Evolutionary conservation across 1,140 invertebrate species (phyloP), one percentile per base, ranked within the genome.

Genomic region (Lepidotrigona ventralis): DNA sequence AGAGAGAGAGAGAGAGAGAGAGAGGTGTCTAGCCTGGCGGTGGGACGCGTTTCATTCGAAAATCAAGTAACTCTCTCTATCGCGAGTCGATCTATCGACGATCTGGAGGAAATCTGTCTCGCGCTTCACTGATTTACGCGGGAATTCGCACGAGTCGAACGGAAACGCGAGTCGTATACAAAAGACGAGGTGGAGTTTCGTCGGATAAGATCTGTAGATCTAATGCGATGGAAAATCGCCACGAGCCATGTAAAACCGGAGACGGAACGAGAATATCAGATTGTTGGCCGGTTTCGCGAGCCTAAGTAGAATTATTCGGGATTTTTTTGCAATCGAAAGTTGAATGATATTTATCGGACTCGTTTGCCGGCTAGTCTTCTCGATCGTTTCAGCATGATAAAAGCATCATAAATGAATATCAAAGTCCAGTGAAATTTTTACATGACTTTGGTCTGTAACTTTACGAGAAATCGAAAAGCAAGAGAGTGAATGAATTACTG

Each of bases 41-140:
- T 12, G 73, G 21, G 70, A 82, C 80, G 80, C 72, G 80, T 68
- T 82, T 70, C 80, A 69, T 64, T 73, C 81, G 81, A 60, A 77
- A 82, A 58, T 39, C 33, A 60, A 74, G 80, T 51, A 77, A 70
- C 64, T 23, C 29, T 23, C 29, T 15, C 33, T 78, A 77, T 83
- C 81, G 15, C 29, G 68, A 8, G 19, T 15, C 78, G 39, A 68
- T 83, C 81, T 56, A 83, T 77, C 64, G 53, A 21, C 6, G 58
- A 81, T 82, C 80, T 11, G 9, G 39, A 12, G 46, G 39, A n/a
- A 76, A 70, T 54, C 75, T 63, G 66, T 78, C 81, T 63, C 39
- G 58, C 11, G 46, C 79, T 75, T 76, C 81, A 26, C 17, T 33
- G 81, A 83, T 78, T 70, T 53, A 54, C 74, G 60, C 46, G 72